These are phyloP conservation scores for Pissodes strobi DNA, from an alignment of 1,140 invertebrate species.

Conservation along the genomic window DNA sequence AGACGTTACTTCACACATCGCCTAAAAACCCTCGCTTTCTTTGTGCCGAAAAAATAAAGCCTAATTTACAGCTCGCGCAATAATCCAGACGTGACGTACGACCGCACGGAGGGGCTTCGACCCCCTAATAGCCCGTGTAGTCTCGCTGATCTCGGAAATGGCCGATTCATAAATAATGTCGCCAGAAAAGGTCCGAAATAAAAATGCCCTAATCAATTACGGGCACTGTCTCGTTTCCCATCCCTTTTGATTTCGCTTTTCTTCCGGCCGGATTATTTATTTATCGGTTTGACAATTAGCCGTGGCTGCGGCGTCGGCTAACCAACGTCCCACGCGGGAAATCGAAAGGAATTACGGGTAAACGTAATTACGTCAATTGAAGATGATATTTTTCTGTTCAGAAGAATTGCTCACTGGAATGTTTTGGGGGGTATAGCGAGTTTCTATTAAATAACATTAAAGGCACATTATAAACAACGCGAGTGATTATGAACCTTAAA, in stretches of 20 bases:
- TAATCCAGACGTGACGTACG: constrained; percentile 19
- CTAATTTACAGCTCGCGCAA: constrained; percentile 2
- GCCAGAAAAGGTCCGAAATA: constrained; percentile 32
- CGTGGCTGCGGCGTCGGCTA: constrained; percentile 9
- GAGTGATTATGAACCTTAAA: too few species aligned
- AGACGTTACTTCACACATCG: too few species aligned
- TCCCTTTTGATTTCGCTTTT: constrained; percentile 25
- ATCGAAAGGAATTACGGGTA: background rate
- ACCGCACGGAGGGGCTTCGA: constrained; percentile 5
- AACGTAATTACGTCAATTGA: constrained; percentile 14
- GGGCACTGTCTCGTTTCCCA: constrained; percentile 28
- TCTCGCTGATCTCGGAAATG: constrained; percentile 47
- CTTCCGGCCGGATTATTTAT: constrained; percentile 27
- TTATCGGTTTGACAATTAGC: constrained; percentile 32
- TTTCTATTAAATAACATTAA: too few species aligned
- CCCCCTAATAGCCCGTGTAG: constrained; percentile 45
- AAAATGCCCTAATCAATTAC: constrained; percentile 42
- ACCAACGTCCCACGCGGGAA: background rate
- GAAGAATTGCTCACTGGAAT: too few species aligned
- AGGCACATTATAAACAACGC: too few species aligned
- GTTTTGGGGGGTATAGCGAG: too few species aligned
- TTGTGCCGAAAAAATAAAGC: constrained; percentile 7
- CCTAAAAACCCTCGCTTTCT: too few species aligned
- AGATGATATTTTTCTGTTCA: constrained; percentile 1
- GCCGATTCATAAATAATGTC: constrained; percentile 48